A percentile compares a stretch with the other conserved stretches of the same genome.
Conservation (phyloP, 2,888 invertebrate genomes). For the Sphaerophoria taeniata region DNA sequence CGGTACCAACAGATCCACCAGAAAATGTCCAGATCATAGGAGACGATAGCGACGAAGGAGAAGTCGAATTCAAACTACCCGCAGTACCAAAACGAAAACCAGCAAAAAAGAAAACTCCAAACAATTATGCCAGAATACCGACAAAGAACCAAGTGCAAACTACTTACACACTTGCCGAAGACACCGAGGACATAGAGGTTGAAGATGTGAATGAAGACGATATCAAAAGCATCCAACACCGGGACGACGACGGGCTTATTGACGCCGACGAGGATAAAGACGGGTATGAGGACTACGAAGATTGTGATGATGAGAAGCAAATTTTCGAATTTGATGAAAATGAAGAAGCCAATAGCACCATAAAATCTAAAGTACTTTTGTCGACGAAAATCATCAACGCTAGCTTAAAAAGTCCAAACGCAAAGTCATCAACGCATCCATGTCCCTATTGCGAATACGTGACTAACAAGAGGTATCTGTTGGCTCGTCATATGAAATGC, state of each 20-base stretch:
- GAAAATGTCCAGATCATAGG: slow-evolving; percentile 78
- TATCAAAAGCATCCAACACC: slow-evolving; percentile 77
- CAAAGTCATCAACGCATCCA: slow-evolving; percentile 85
- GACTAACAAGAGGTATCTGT: slow-evolving; percentile 93
- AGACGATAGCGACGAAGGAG: slow-evolving; percentile 53
- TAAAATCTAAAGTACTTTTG: slow-evolving; percentile 39
- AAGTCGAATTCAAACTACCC: slow-evolving; percentile 10
- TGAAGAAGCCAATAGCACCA: slow-evolving; percentile 82
- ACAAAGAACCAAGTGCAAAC: slow-evolving; percentile 80
- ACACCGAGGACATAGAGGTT: slow-evolving; percentile 85
- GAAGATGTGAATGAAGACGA: slow-evolving; percentile 79
- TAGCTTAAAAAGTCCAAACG: neutral
- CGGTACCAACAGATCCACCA: slow-evolving; percentile 87
- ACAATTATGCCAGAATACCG: slow-evolving; percentile 31
- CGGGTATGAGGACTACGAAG: slow-evolving; percentile 85
- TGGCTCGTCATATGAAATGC: slow-evolving; percentile 96
- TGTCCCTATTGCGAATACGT: slow-evolving; percentile 97
- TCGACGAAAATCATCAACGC: slow-evolving; percentile 45
- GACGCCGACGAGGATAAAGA: slow-evolving; percentile 71
- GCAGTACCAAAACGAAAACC: slow-evolving; percentile 5
- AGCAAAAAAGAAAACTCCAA: slow-evolving; percentile 2
- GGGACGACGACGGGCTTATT: slow-evolving; percentile 79
- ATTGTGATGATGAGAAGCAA: slow-evolving; percentile 85
- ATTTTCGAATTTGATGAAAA: slow-evolving; percentile 77
- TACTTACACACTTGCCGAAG: slow-evolving; percentile 89